Conservation (phyloP, 2,113 vertebrate genomes). For the Xenus cinereus region DNA sequence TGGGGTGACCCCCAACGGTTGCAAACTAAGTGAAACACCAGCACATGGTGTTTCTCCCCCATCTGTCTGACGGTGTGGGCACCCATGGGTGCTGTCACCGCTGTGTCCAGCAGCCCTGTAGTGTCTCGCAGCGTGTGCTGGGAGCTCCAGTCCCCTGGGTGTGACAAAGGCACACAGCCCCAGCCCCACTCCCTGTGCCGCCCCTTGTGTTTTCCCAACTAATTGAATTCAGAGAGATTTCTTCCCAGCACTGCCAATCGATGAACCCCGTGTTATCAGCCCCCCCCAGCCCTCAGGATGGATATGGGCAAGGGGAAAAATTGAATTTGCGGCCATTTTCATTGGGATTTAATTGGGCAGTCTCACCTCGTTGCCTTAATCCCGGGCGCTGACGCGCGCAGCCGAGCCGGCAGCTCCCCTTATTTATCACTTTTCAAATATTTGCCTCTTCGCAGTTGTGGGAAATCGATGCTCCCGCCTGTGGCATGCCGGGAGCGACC, state of each 20-base stretch:
- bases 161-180: background rate
- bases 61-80: background rate
- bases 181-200: background rate
- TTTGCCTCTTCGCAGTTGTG: conserved; percentile 52
- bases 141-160: background rate
- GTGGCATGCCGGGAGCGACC: conserved; percentile 60
- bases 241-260: conserved; percentile 45
- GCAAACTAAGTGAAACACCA: background rate
- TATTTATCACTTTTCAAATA: conserved; percentile 69
- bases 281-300: background rate
- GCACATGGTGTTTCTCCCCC: rapidly evolving
- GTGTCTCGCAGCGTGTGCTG: rapidly evolving
- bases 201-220: conserved; percentile 24
- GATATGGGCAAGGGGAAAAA: background rate
- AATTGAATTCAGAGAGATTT: conserved; percentile 59
- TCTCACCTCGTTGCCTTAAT: conserved; percentile 63
- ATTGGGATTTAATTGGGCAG: conserved; percentile 61
- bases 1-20: background rate
- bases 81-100: background rate
- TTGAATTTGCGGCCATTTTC: conserved; percentile 59
- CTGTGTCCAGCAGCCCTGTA: background rate
- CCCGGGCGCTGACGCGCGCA: background rate
- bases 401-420: conserved; percentile 27
- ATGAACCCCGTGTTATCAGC: conserved; percentile 8
- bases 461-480: conserved; percentile 55